phyloP scores from a whole-genome alignment of 2,113 vertebrate species.

The Sceloporus tristichus region DNA sequence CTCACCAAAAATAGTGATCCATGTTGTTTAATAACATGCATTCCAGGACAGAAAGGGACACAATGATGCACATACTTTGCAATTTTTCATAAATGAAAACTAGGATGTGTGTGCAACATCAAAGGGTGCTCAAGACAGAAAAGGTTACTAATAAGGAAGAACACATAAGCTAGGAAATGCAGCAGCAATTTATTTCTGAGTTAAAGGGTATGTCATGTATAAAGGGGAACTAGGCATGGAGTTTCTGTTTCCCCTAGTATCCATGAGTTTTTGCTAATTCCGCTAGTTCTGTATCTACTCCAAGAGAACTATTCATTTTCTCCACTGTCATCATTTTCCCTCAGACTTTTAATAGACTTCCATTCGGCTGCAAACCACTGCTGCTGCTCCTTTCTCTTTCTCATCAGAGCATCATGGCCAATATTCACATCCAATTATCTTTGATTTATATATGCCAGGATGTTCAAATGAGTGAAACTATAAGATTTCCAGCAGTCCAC shows the following conservation, averaged over 20 bases:
- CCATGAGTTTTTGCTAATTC: background rate
- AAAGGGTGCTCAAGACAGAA: too few relatives aligned
- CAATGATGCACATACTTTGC: too few relatives aligned
- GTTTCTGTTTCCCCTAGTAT: background rate
- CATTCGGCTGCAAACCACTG: conserved; percentile 10
- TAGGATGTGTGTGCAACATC: too few relatives aligned
- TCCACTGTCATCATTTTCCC: background rate
- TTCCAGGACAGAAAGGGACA: too few relatives aligned
- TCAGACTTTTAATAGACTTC: conserved; percentile 27
- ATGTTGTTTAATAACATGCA: too few relatives aligned
- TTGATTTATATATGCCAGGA: conserved; percentile 17
- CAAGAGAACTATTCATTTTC: background rate
- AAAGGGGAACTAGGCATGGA: background rate
- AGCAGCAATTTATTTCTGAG: too few relatives aligned
- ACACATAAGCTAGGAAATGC: too few relatives aligned
- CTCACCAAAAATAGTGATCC: too few relatives aligned
- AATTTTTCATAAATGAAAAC: too few relatives aligned
- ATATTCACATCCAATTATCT: conserved; percentile 16
- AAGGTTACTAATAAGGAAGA: too few relatives aligned
- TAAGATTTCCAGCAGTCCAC: conserved; percentile 23
- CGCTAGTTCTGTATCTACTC: background rate
- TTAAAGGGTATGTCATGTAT: background rate
- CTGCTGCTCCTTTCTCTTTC: background rate
- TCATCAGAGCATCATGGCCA: conserved; percentile 9
- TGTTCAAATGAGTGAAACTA: conserved; percentile 19